These are phyloP conservation scores for Drosophila pseudotalamancana DNA, from an alignment of 2,888 invertebrate species.

Conservation along the genomic window DNA sequence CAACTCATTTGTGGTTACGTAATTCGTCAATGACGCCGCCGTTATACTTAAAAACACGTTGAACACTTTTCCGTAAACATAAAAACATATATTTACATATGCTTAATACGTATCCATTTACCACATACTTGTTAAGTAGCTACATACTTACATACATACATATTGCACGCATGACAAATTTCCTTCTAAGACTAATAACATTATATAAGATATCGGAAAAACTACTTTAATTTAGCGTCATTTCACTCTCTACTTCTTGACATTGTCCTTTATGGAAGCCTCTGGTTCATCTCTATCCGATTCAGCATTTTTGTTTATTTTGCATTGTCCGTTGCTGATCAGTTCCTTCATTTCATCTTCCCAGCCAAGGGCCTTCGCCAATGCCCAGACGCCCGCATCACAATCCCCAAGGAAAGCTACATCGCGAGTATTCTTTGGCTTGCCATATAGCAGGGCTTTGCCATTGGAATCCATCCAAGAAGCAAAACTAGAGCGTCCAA, in stretches of 20 bases:
- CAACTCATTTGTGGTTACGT: too few relatives aligned
- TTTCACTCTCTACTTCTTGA: not conserved
- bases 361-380: conserved; percentile 93
- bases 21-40: too few relatives aligned
- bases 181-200: too few relatives aligned
- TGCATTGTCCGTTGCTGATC: conserved; percentile 86
- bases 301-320: conserved; percentile 74
- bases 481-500: conserved; percentile 85
- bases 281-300: not conserved
- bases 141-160: conserved; percentile 13
- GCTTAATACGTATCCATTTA: conserved; percentile 6
- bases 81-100: conserved; percentile 14
- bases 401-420: conserved; percentile 93
- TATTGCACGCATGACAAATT: conserved; percentile 29
- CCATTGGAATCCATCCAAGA: conserved; percentile 83
- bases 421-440: conserved; percentile 87
- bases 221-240: conserved; percentile 1
- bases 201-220: not conserved
- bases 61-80: not conserved
- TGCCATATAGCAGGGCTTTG: conserved; percentile 88
- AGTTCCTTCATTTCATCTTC: conserved; percentile 87
- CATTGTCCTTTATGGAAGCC: not conserved
- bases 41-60: too few relatives aligned
- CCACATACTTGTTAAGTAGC: conserved; percentile 4
- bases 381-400: conserved; percentile 90